Conservation (phyloP, 2,113 vertebrate genomes). For the Smithornis capensis region DNA sequence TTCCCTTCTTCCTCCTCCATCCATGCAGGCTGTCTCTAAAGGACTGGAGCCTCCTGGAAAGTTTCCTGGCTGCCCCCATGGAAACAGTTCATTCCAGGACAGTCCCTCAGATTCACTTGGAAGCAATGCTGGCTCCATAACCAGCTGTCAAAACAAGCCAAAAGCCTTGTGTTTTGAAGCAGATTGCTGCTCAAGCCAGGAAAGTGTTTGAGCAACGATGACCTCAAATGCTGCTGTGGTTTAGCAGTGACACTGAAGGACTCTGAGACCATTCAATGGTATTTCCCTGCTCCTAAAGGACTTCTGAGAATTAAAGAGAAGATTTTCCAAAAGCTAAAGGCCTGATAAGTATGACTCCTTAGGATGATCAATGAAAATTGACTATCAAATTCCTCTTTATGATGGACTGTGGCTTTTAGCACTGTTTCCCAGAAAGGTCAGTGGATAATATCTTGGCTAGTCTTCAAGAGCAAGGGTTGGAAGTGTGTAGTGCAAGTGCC, state of each 20-base stretch:
- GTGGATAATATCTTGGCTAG: not conserved
- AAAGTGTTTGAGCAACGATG: not conserved
- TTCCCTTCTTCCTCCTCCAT: not conserved
- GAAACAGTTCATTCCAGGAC: slow-evolving; percentile 46
- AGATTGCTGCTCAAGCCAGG: not conserved
- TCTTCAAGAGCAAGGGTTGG: not conserved
- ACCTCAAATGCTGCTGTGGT: not conserved
- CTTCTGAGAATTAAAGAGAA: not conserved
- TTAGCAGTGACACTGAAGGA: not conserved
- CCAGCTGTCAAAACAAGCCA: not conserved
- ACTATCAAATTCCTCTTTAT: not conserved
- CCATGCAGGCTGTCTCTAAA: not conserved
- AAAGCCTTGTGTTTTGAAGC: not conserved
- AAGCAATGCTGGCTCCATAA: not conserved
- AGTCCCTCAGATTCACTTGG: not conserved
- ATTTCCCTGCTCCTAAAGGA: not conserved
- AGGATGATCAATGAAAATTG: not conserved
- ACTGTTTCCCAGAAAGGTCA: not conserved
- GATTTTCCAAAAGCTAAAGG: not conserved
- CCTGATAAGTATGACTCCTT: not conserved
- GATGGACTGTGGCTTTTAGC: not conserved
- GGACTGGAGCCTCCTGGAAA: slow-evolving; percentile 1
- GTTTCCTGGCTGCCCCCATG: slow-evolving; percentile 8
- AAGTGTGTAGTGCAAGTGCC: not conserved
- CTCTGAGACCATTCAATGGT: not conserved